Base-by-base conservation (phyloP, 2,113 vertebrate genomes). In the Zeus faber region DNA sequence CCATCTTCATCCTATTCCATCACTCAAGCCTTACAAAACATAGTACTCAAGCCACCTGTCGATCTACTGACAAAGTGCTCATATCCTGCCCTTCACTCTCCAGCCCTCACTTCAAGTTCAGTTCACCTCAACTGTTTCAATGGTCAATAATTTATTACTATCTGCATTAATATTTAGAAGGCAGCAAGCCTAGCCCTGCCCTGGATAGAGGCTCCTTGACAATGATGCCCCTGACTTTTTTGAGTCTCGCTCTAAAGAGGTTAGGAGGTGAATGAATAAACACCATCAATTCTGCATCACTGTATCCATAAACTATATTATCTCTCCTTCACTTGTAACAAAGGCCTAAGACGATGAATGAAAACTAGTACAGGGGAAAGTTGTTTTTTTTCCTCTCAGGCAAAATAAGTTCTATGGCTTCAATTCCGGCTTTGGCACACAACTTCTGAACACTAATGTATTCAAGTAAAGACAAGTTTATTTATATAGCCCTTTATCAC, bases 221-320 rank as follows among this genome's bases (percentile, higher is more conserved):
- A 64, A 39, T 52, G 24, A 54, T 48, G 50, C 37, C 54, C 29
- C 8, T 40, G 13, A 26, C 33, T n/a, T 10, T 13, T 11, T 16
- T 26, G 26, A 16, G 68, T 43, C 21, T 50, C 43, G 39, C 33
- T 48, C 43, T 35, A 41, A 29, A 48, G 7, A 31, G 48, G 67
- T 59, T 62, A 67, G 67, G 23, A 64, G 62, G 39, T 49, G 9
- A 70, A 66, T 54, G 5, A 68, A 35, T 40, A 53, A 44, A 26
- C 10, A 18, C 1, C 17, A 75, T 70, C n/a, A 62, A 81, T 81
- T 63, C 26, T 73, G 53, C 47, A 75, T 69, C n/a, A n/a, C n/a
- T n/a, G n/a, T n/a, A n/a, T n/a, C n/a, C n/a, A n/a, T 26, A 72
- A 51, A 41, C 29, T 3, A 29, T 17, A 9, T 52, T 23, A 8